Evolutionary conservation across 2,888 invertebrate species (phyloP).

Genomic region (Eupithecia pulchellata): DNA sequence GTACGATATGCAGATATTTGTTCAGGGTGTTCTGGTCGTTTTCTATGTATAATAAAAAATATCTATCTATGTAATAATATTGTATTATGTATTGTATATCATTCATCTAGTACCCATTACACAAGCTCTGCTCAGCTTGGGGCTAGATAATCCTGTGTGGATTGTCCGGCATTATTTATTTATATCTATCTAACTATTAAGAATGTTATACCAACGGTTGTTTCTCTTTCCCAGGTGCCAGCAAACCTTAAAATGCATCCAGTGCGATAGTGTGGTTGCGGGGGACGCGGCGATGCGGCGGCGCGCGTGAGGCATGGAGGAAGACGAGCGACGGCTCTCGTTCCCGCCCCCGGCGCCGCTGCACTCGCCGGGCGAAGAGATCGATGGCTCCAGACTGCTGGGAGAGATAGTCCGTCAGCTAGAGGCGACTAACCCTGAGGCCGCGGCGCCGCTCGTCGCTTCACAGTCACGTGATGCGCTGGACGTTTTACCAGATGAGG

Average conservation of each 20-base stretch:
- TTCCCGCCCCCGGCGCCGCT: slow-evolving; percentile 84
- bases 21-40: no score
- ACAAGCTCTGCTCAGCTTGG: no score
- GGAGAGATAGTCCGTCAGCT: slow-evolving; percentile 81
- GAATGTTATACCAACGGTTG: neutral
- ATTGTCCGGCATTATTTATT: no score
- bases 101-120: no score
- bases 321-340: slow-evolving; percentile 82
- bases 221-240: slow-evolving; percentile 67
- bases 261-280: slow-evolving; percentile 69
- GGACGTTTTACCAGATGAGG: slow-evolving; percentile 53
- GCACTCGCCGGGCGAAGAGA: slow-evolving; percentile 82
- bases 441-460: slow-evolving; percentile 78
- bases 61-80: no score
- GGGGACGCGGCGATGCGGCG: slow-evolving; percentile 62
- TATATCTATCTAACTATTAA: no score
- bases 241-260: slow-evolving; percentile 68
- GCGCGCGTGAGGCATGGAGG: slow-evolving; percentile 75
- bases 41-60: no score
- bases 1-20: no score
- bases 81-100: no score
- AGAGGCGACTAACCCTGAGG: slow-evolving; percentile 80
- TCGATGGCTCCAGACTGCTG: slow-evolving; percentile 81
- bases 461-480: slow-evolving; percentile 79
- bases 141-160: no score